Evolutionary conservation across 2,888 invertebrate genomes (phyloP).

Genomic region (Chrysopilus asiliformis): DNA sequence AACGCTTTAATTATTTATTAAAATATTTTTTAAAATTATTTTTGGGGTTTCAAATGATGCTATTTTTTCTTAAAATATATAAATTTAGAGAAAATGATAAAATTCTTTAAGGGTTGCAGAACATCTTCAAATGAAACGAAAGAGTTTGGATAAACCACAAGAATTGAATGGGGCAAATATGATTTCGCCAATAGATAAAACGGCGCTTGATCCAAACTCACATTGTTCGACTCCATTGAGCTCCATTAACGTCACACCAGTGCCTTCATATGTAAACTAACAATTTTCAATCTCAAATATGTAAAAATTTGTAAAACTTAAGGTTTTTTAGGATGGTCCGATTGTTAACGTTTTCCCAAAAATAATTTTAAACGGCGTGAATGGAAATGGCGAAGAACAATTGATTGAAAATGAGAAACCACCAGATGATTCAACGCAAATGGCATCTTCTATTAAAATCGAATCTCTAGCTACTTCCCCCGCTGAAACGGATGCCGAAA

Average conservation of each 20-base stretch:
- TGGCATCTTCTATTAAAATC: background rate
- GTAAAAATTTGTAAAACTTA: too few relatives aligned
- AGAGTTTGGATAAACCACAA: background rate
- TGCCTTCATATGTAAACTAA: constrained; percentile 7
- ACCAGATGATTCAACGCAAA: background rate
- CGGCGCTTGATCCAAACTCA: background rate
- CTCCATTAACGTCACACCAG: constrained; percentile 5
- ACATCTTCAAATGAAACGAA: background rate
- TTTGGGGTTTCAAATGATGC: too few relatives aligned
- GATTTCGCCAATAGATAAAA: background rate
- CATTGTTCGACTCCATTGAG: constrained; percentile 10
- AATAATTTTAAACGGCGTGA: constrained; percentile 1
- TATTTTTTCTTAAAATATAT: too few relatives aligned
- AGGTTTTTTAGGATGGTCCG: constrained; percentile 2
- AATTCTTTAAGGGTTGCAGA: background rate
- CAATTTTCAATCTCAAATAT: too few relatives aligned
- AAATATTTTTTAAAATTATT: too few relatives aligned
- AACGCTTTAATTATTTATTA: too few relatives aligned
- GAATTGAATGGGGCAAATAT: too few relatives aligned
- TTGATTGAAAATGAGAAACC: background rate
- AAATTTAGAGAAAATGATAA: background rate
- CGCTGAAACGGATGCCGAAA: background rate
- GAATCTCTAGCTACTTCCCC: background rate
- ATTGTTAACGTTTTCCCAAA: constrained; percentile 1
- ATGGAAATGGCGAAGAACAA: background rate